Evolutionary conservation across 37 sponge, comb jelly and placozoan genomes (phyloP).

Genomic region (Hormiphora californensis): DNA sequence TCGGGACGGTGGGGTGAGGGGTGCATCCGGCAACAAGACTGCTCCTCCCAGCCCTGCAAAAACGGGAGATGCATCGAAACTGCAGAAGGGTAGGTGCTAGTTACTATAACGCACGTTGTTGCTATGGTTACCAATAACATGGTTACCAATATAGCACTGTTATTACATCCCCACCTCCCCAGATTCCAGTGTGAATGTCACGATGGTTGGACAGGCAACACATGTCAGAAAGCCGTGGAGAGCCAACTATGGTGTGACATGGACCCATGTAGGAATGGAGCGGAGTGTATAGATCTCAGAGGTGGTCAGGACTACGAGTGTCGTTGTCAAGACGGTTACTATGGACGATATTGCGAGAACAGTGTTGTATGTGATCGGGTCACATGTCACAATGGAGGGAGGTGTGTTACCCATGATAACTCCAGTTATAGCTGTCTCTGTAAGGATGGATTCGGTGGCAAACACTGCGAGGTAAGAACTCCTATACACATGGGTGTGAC

Average conservation of each 20-base stretch:
- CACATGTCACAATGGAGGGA: background rate
- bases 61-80: background rate
- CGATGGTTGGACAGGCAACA: constrained; percentile 28
- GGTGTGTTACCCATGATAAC: background rate
- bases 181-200: constrained; percentile 36
- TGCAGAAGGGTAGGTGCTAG: background rate
- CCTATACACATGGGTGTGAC: no score
- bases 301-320: background rate
- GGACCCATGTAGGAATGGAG: background rate
- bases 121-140: no score
- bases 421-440: background rate
- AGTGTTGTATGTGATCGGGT: background rate
- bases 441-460: background rate
- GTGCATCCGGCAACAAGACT: background rate
- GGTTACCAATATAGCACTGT: no score
- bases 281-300: background rate
- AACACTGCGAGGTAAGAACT: background rate
- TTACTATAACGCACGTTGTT: constrained; percentile 30
- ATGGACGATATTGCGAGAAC: background rate
- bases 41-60: constrained; percentile 27
- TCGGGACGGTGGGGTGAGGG: background rate
- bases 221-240: background rate
- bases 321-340: background rate
- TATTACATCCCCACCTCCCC: no score
- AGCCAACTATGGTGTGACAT: background rate